These are phyloP conservation scores for Limnephilus auricula DNA, from an alignment of 2,888 invertebrate genomes.

Conservation along the genomic window DNA sequence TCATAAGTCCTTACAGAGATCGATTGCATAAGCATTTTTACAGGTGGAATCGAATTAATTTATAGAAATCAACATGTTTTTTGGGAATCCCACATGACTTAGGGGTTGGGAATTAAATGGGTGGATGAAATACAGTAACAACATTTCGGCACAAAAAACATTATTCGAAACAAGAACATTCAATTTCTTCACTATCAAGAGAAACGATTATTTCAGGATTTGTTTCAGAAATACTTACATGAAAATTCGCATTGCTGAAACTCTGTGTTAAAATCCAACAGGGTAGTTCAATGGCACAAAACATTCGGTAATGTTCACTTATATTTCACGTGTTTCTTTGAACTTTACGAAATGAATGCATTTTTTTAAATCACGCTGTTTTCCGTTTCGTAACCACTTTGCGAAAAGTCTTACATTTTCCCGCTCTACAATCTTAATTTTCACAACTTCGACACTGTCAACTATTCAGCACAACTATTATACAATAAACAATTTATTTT, in stretches of 20 bases:
- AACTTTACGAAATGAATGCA: conserved; percentile 33
- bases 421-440: conserved; percentile 2
- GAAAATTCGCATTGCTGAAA: conserved; percentile 42
- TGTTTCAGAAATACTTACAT: conserved; percentile 31
- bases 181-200: not conserved
- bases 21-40: not conserved
- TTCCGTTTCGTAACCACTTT: conserved; percentile 13
- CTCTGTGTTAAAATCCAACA: conserved; percentile 14
- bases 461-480: not conserved
- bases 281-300: conserved; percentile 49
- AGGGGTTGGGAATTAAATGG: not conserved
- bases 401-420: conserved; percentile 45
- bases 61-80: not conserved
- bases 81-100: not conserved
- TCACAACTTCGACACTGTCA: conserved; percentile 8
- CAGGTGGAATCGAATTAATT: not conserved
- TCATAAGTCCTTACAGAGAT: not conserved
- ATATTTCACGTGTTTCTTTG: conserved; percentile 28
- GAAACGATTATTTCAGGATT: not conserved
- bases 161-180: not conserved
- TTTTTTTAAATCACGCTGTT: conserved; percentile 1
- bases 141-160: too few species aligned
- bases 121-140: not conserved
- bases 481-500: not conserved
- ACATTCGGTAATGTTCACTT: conserved; percentile 37